Conservation (phyloP, 64 coral and sea anemone genomes). For the Pocillopora damicornis region DNA sequence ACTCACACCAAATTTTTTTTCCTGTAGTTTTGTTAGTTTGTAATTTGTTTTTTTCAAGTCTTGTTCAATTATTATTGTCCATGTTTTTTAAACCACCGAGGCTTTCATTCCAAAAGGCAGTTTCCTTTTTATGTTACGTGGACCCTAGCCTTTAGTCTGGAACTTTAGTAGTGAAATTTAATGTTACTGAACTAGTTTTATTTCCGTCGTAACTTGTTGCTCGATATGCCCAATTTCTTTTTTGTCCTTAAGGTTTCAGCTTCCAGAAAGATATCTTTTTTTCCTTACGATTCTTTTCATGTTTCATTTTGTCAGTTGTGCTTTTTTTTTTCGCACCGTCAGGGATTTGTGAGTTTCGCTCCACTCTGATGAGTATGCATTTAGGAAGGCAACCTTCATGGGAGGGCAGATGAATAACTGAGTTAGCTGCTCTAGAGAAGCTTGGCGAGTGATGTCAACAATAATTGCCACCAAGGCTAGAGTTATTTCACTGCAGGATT, state of each 20-base stretch:
- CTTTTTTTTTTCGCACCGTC: background rate
- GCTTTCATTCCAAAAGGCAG: too few relatives aligned
- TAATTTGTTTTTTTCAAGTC: too few relatives aligned
- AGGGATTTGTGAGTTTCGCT: slow-evolving; percentile 9
- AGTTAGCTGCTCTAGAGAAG: background rate
- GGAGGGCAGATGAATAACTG: background rate
- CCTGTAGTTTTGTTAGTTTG: background rate
- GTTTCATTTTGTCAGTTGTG: background rate
- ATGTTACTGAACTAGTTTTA: too few relatives aligned
- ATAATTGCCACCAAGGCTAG: too few relatives aligned
- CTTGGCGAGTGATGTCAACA: background rate
- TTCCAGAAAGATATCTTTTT: background rate
- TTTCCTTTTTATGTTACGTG: too few relatives aligned
- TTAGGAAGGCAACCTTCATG: background rate
- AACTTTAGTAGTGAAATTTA: too few relatives aligned
- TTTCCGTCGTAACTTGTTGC: too few relatives aligned
- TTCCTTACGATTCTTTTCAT: background rate
- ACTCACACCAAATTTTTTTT: background rate
- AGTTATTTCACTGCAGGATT: background rate
- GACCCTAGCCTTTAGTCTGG: too few relatives aligned
- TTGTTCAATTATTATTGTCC: too few relatives aligned
- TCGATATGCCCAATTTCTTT: too few relatives aligned
- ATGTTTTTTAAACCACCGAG: too few relatives aligned
- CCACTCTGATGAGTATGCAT: background rate
- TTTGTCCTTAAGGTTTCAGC: too few relatives aligned